Conservation (phyloP, 2,113 vertebrate species). For the Mormyrus iriodes region DNA sequence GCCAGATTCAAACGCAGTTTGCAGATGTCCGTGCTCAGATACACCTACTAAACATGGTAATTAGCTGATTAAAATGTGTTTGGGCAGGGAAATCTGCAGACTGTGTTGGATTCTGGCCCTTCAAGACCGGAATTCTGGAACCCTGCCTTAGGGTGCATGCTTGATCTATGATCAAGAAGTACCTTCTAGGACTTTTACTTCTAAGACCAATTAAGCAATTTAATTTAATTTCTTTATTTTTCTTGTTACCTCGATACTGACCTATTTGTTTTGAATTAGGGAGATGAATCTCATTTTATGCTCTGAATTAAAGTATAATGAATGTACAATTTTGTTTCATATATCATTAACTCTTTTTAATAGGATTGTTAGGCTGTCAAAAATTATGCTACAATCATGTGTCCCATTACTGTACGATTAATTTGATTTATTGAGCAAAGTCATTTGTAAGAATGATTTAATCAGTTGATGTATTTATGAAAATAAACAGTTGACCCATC, state of each 20-base stretch:
- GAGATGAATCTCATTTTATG: slow-evolving; percentile 63
- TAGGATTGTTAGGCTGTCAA: slow-evolving; percentile 64
- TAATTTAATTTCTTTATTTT: slow-evolving; percentile 42
- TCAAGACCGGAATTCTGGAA: background rate
- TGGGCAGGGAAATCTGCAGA: background rate
- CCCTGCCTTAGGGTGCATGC: background rate
- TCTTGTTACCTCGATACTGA: slow-evolving; percentile 30
- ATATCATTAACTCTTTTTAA: slow-evolving; percentile 55
- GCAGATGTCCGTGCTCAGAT: background rate
- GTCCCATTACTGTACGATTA: slow-evolving; percentile 60
- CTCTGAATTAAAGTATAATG: slow-evolving; percentile 61
- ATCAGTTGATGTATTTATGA: slow-evolving; percentile 61
- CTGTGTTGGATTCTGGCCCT: background rate
- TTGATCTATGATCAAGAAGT: slow-evolving; percentile 28
- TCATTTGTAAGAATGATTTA: slow-evolving; percentile 57
- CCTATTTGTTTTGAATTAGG: slow-evolving; percentile 48
- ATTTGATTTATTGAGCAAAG: slow-evolving; percentile 61
- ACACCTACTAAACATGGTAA: background rate
- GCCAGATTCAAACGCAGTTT: background rate
- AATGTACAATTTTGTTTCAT: slow-evolving; percentile 61
- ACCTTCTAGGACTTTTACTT: slow-evolving; percentile 45
- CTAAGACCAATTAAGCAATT: slow-evolving; percentile 48
- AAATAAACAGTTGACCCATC: slow-evolving; percentile 49
- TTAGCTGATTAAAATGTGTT: too few relatives aligned
- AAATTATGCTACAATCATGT: slow-evolving; percentile 61